phyloP scores from a whole-genome alignment of 2,888 invertebrate species.

The Plutella xylostella region DNA sequence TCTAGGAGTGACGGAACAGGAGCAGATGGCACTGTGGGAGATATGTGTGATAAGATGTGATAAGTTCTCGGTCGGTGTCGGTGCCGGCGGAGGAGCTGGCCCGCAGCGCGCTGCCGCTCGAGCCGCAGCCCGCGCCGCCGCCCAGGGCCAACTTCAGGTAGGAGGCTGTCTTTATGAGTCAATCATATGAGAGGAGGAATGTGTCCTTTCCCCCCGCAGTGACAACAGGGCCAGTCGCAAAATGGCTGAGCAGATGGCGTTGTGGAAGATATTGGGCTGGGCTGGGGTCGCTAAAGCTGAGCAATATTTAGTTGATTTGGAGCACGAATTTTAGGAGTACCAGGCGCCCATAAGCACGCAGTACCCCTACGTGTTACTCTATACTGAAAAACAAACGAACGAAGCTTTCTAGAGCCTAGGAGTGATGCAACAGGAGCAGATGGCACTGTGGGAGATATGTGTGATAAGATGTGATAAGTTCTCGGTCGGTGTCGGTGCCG shows the following conservation, averaged over 20 bases:
- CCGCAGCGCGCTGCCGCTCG: conserved; percentile 77
- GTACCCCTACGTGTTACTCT: too few species aligned
- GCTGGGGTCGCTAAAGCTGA: conserved; percentile 84
- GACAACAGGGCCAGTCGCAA: too few species aligned
- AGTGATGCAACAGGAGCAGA: conserved; percentile 82
- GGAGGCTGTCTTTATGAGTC: too few species aligned
- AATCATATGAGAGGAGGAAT: too few species aligned
- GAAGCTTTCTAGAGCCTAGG: conserved; percentile 81
- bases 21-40: conserved; percentile 86
- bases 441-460: conserved; percentile 86
- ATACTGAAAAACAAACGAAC: too few species aligned
- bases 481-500: conserved; percentile 86
- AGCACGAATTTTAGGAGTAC: background rate
- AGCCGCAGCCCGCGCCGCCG: conserved; percentile 61
- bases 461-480: conserved; percentile 96
- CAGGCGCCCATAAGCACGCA: background rate
- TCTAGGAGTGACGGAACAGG: conserved; percentile 80
- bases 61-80: conserved; percentile 90
- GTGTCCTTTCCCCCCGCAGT: too few species aligned
- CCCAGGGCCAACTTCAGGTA: conserved; percentile 44
- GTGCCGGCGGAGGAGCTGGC: conserved; percentile 86
- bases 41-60: conserved; percentile 95
- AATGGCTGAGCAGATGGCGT: too few species aligned
- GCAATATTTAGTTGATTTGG: too few species aligned
- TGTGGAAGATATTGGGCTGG: too few species aligned